Evolutionary conservation across 2,888 invertebrate species (phyloP).

Genomic region (Linyphia triangularis): DNA sequence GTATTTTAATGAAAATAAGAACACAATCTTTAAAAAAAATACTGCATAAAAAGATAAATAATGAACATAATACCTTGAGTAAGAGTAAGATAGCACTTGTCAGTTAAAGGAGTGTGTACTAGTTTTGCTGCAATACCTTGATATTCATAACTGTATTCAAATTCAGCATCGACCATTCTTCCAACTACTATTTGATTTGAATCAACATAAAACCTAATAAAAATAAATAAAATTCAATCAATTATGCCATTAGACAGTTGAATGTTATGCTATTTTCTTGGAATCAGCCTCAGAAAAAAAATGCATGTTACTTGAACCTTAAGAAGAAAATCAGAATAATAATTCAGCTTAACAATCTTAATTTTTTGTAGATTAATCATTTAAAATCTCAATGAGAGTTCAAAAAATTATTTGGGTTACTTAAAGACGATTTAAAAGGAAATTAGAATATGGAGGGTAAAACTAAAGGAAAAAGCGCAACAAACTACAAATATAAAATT

Average conservation of each 20-base stretch:
- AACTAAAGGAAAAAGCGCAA: no score
- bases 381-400: background rate
- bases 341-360: background rate
- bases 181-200: constrained; percentile 83
- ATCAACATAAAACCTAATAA: constrained; percentile 85
- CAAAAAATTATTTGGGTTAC: no score
- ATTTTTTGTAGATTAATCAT: background rate
- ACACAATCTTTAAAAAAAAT: no score
- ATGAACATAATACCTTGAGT: constrained; percentile 85
- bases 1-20: no score
- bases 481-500: no score
- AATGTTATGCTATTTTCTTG: no score
- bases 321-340: background rate
- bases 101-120: constrained; percentile 96
- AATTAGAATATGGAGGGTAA: no score
- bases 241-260: no score
- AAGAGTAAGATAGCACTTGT: constrained; percentile 97
- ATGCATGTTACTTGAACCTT: background rate
- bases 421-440: no score
- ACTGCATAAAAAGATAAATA: no score
- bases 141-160: constrained; percentile 98
- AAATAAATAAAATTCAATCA: no score
- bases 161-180: constrained; percentile 96
- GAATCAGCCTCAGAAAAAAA: no score
- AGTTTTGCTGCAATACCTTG: constrained; percentile 97